Base-by-base conservation (phyloP, 1,140 invertebrate species). In the Wasmannia auropunctata region DNA sequence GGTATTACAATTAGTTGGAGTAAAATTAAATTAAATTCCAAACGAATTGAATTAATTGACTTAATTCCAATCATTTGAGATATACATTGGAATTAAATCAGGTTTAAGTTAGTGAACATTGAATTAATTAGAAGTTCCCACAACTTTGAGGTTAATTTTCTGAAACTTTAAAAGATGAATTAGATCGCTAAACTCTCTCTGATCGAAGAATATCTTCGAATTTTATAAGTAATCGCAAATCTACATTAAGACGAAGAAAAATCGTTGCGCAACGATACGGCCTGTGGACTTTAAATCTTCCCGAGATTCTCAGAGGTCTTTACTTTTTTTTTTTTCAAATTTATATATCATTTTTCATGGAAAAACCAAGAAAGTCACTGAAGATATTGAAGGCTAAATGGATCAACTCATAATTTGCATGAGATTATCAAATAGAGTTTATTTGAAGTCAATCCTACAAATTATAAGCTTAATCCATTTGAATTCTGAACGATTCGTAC, bases 121-220 rank as follows among this genome's bases (percentile, higher is more conserved):
- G n/a, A n/a, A n/a, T 69, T 3, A 54, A 75, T 51, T n/a, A n/a
- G n/a, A n/a, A n/a, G n/a, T n/a, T 70, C 70, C 14, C 14, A 7
- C 77, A 80, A 56, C 22, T 54, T 54, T 49, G 5, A 37, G n/a
- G 51, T 80, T 40, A 72, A 81, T 67, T 81, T 81, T 58, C n/a
- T 11, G 3, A 34, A 34, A 2, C n/a, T 72, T 31, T 58, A 56
- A 70, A 54, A 40, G 22, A 7, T 56, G 2, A 0, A 72, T 43
- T n/a, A 56, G 7, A 67, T 8, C 6, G 14, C 2, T 43, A 11
- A 70, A 40, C n/a, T 8, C 16, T 72, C 16, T 72, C 7, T 37
- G 19, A 56, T 70, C 7, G 34, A 70, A 72, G 25, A 56, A 28
- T 56, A 8, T 6, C 19, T 70, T 70, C 46, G 22, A 69, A 80